Base-by-base conservation (phyloP, 2,888 invertebrate genomes). In the Phortica magna region DNA sequence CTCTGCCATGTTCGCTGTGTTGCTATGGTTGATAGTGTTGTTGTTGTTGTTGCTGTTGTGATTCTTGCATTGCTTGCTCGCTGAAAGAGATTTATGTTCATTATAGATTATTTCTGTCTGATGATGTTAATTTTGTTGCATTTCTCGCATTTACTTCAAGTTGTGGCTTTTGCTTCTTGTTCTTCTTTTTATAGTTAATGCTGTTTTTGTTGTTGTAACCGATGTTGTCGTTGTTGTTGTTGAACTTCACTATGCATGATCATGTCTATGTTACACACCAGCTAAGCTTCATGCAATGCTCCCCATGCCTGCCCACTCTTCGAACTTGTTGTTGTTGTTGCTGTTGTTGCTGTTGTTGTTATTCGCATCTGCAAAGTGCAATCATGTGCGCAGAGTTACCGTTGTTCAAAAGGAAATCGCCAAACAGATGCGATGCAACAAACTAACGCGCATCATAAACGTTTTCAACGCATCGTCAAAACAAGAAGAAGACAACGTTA, bases 91-190 rank as follows among this genome's bases (percentile, higher is more conserved):
- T 86, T 86, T 86, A 86, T 86, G 86, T 87, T 88, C 88, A 86
- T 86, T 86, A 86, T 88, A 88, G 88, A 88, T 88, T 86, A 86
- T 86, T 86, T 86, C 88, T 86, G 86, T 86, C 86, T 88, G 86
- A 86, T 86, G 86, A 86, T 87, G 86, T 86, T 86, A 86, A 86
- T 86, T 86, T 88, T 86, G 88, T 84, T 84, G 86, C 88, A 88
- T 86, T 86, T 86, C 88, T 88, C 85, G 87, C 88, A 86, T 85
- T 85, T 87, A 86, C 84, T 77, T 80, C 78, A 73, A 82, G 80
- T 83, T 78, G 76, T 43, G 14, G 31, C 67, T 17, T 22, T 53
- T 59, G 57, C 12, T 39, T 48, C 67, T 68, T 42, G 67, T 64
- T 53, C 19, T 48, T n/a, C 39, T 72, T 57, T 9, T 72, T 72